Conservation (phyloP, 1,140 invertebrate genomes). For the Hydropsyche tenuis region DNA sequence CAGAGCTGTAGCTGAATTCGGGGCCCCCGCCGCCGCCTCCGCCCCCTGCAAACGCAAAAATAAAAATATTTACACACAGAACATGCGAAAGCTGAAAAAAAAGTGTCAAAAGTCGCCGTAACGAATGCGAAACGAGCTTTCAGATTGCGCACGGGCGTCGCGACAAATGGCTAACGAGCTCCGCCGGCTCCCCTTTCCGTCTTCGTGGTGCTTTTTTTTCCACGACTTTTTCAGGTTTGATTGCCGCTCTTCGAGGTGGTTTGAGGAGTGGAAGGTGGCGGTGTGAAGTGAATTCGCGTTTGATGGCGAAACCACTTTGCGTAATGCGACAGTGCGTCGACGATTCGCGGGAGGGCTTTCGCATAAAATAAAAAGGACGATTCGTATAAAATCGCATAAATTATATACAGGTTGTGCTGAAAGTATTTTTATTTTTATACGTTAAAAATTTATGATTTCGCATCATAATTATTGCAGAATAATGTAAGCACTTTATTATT, state of each 20-base stretch:
- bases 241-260: slow-evolving; percentile 9
- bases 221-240: slow-evolving; percentile 8
- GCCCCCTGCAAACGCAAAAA: slow-evolving; percentile 39
- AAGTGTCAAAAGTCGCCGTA: too few species aligned
- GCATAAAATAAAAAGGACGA: too few species aligned
- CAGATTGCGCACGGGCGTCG: neutral
- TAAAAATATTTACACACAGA: neutral
- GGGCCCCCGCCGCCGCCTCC: slow-evolving; percentile 37
- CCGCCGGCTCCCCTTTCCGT: neutral
- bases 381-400: too few species aligned
- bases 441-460: too few species aligned
- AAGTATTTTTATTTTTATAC: too few species aligned
- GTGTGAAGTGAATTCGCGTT: slow-evolving; percentile 48
- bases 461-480: too few species aligned
- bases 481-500: too few species aligned
- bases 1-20: slow-evolving; percentile 46
- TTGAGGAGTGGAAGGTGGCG: slow-evolving; percentile 4
- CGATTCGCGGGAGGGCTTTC: neutral
- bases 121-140: too few species aligned
- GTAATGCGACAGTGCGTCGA: slow-evolving; percentile 37
- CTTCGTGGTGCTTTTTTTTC: too few species aligned
- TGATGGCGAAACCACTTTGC: slow-evolving; percentile 47
- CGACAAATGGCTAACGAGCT: neutral
- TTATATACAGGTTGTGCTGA: too few species aligned
- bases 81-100: too few species aligned